Conservation (phyloP, 2,888 invertebrate species). For the Hydroisotoma schaefferi region DNA sequence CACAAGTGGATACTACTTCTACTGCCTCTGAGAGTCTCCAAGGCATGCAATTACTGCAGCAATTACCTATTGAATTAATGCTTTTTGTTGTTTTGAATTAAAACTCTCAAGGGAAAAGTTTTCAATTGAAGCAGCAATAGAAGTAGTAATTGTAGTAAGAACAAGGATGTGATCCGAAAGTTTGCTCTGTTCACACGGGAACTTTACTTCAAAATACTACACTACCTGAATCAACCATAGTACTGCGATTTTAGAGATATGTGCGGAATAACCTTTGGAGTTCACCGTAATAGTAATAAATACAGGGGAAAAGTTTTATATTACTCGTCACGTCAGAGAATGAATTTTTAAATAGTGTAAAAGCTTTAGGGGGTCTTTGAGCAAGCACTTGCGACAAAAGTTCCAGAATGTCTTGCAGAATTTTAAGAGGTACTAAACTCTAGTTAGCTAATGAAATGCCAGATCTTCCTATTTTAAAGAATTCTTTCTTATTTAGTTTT, state of each 20-base stretch:
- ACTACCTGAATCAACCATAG: background rate
- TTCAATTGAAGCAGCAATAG: no score
- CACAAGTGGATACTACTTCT: background rate
- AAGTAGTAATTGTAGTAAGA: no score
- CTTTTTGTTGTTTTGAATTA: background rate
- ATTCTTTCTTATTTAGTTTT: background rate
- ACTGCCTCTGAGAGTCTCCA: background rate
- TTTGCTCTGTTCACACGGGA: slow-evolving; percentile 12
- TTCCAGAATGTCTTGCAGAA: no score
- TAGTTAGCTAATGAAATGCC: no score
- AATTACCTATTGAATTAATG: slow-evolving; percentile 16
- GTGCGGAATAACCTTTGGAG: background rate
- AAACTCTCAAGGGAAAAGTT: slow-evolving; percentile 16
- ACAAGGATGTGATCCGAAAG: slow-evolving; percentile 10
- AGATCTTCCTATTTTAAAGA: no score
- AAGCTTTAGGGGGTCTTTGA: no score
- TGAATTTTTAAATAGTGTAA: no score
- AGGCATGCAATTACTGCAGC: slow-evolving; percentile 14
- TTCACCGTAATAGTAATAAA: background rate
- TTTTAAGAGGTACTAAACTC: no score
- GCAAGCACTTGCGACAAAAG: no score
- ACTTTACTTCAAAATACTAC: slow-evolving; percentile 2
- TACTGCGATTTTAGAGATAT: background rate
- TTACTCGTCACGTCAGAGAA: no score
- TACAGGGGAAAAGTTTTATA: background rate